Evolutionary conservation across 1,140 invertebrate genomes (phyloP), one percentile per base, ranked within the genome.

Genomic region (Mya arenaria): DNA sequence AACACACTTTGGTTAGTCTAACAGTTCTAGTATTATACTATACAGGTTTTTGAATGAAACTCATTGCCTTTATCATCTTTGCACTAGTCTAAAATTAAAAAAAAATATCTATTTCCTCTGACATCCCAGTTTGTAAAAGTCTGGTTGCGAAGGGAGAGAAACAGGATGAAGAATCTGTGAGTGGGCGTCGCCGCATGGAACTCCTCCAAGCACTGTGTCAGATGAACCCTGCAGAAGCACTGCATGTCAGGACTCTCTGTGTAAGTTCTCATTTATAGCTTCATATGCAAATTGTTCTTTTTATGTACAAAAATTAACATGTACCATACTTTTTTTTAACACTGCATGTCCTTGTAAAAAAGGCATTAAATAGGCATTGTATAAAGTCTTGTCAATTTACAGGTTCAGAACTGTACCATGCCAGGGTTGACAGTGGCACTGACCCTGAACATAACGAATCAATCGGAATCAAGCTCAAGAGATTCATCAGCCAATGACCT

Each of bases 101-200:
- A 52, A 1, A 52, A 52, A 52, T 52, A 28, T 52, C 37, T 71
- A 83, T 83, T 75, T 72, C 84, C 19, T 30, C 17, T 32, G 37
- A 15, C 30, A 17, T 56, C 94, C 36, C 87, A 96, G 97, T 98
- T 32, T 97, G 96, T 80, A 95, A 95, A 13, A 95, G 96, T 87
- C 93, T 99, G 39, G 97, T 99, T 48, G 93, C 95, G 66, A 97
- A 96, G 93, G 97, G 97, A 58, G 97, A 98, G 89, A 96, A 96
- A 89, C 96, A 96, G 87, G 97, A 98, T 90, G 97, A 97, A 89
- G 96, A 96, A 41, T 93, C 94, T 23, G 90, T 94, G 39, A 94
- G 95, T 81, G 96, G 97, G 19, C 94, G 96, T 32, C 84, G 87
- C 36, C 93, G 97, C 66, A 94, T 96, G 25, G 93, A 95, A 71